A percentile compares a stretch with the other conserved stretches of the same genome.
Conservation (phyloP, 2,888 invertebrate species). For the Melangyna quadrimaculata region DNA sequence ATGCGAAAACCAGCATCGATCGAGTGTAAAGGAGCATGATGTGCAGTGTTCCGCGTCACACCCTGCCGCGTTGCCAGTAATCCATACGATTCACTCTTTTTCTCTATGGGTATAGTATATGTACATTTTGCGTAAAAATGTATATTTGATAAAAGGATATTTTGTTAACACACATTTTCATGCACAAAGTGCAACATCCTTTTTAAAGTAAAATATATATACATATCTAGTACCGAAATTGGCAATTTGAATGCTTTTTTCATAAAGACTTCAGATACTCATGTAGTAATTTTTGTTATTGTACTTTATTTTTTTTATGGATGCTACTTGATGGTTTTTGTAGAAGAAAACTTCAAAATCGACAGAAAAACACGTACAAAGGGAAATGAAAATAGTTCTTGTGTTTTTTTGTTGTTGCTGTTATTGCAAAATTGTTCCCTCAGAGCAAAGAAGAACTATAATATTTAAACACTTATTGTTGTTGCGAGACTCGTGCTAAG, state of each 20-base stretch:
- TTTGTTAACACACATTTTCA: slow-evolving; percentile 26
- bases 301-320: neutral
- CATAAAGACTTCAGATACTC: slow-evolving; percentile 11
- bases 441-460: neutral
- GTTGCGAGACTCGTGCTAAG: neutral
- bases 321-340: neutral
- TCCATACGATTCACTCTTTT: neutral
- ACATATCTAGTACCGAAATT: slow-evolving; percentile 37
- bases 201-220: neutral
- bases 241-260: slow-evolving; percentile 64
- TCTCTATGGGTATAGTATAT: too few relatives aligned
- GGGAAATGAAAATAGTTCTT: slow-evolving; percentile 61
- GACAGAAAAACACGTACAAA: slow-evolving; percentile 16
- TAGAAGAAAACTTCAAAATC: slow-evolving; percentile 2
- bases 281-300: slow-evolving; percentile 1
- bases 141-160: slow-evolving; percentile 57
- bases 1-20: slow-evolving; percentile 37
- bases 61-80: neutral
- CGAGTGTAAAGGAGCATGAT: slow-evolving; percentile 38
- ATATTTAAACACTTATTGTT: slow-evolving; percentile 6
- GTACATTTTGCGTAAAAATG: slow-evolving; percentile 45
- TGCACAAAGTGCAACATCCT: slow-evolving; percentile 19
- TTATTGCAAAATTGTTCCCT: neutral
- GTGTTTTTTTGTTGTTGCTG: neutral
- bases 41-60: slow-evolving; percentile 13